Evolutionary conservation across 2,888 invertebrate species (phyloP), one percentile per base, ranked within the genome.

Genomic region (Pseudococcus jackbeardsleyi): DNA sequence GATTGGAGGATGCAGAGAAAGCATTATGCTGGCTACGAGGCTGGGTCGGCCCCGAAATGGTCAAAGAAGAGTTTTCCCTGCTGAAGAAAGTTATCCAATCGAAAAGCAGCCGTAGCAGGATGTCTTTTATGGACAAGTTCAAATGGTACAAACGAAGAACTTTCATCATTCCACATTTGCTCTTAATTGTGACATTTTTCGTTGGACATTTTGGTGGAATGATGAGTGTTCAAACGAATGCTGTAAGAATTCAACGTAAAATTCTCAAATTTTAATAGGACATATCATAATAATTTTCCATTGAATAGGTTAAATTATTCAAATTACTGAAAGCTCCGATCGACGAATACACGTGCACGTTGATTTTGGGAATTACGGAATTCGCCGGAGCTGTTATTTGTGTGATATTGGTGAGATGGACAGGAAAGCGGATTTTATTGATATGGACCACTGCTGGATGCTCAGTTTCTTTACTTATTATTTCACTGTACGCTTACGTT

Each of bases 21-120:
- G 93, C 94, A 50, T 92, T 96, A 19, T 95, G 95, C 90, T 96
- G 96, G 96, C 92, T 96, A 0, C 93, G 96, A 50, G 96, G 96
- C 2, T 96, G 96, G 96, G 94, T 94, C 0, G 92, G 92, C 0
- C 92, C 94, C 22, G 91, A 92, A 6, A 93, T 93, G 33, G 94
- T 96, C 0, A 94, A 94, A 90, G 90, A 91, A 0, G 95, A 95
- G 79, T 86, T 90, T 8, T 89, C 89, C 8, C 84, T 88, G 84
- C 86, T 90, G 50, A 88, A 89, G 17, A 89, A 90, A 86, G 87
- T 86, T 26, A 89, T 89, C 86, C 88, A 88, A 82, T 54, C 59
- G 39, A 87, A 77, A 59, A 88, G 86, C 88, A 89, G 88, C 50
- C 88, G 88, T 39, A 89, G 82, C 48, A 88, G 88, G 19, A 89